A percentile compares a stretch with the other conserved stretches of the same genome.
Evolutionary conservation across 2,888 invertebrate species (phyloP).

Genomic region (Sphecodes monilicornis): DNA sequence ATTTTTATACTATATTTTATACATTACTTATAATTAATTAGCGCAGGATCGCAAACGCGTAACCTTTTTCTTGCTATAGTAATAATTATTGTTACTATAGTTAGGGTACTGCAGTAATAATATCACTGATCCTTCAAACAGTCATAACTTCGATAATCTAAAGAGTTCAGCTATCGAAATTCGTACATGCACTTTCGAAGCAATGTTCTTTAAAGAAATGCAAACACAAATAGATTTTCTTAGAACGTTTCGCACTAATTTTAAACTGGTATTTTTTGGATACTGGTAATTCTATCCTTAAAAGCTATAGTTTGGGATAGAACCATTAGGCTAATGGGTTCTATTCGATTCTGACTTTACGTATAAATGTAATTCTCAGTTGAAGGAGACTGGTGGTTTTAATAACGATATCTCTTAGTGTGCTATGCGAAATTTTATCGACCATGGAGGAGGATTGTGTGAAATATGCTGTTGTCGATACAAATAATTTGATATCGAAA

Average conservation of each 20-base stretch:
- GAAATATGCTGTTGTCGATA: neutral
- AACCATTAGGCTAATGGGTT: neutral
- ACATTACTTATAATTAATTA: no score
- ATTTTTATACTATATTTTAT: no score
- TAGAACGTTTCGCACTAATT: neutral
- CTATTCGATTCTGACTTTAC: neutral
- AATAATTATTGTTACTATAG: no score
- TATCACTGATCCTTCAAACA: no score
- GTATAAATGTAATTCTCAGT: neutral
- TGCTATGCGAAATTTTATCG: constrained; percentile 18
- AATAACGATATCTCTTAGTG: neutral
- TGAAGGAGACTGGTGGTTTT: neutral
- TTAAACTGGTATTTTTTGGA: neutral
- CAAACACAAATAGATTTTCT: neutral
- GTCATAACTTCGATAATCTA: neutral
- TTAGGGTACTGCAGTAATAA: neutral
- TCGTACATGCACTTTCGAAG: no score
- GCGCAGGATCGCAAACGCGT: no score
- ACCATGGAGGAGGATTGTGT: constrained; percentile 27
- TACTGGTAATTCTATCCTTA: neutral
- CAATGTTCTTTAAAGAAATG: neutral
- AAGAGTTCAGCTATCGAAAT: no score
- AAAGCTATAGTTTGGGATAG: neutral
- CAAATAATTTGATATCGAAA: neutral
- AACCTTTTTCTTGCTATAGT: no score